A percentile compares a stretch with the other conserved stretches of the same genome.
These are phyloP conservation scores for Antedon mediterranea DNA, from an alignment of 53 echinoderm and acorn worm species.

Conservation along the genomic window DNA sequence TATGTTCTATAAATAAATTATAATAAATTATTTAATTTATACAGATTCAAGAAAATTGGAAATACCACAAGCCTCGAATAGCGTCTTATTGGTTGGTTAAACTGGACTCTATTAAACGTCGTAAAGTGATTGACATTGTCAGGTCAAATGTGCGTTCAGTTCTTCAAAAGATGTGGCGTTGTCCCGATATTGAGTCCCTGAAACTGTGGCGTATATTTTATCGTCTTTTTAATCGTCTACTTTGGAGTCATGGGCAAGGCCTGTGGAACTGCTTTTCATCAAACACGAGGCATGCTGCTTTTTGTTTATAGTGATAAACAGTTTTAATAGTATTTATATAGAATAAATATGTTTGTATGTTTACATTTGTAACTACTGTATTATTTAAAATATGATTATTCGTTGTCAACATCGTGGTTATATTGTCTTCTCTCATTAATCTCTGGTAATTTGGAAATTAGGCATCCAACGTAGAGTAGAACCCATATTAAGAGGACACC, in stretches of 20 bases:
- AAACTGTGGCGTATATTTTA: slow-evolving; percentile 63
- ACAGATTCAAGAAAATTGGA: slow-evolving; percentile 90
- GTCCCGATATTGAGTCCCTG: slow-evolving; percentile 50
- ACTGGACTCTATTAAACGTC: slow-evolving; percentile 87
- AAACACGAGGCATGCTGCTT: slow-evolving; percentile 54
- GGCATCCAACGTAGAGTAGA: too few relatives aligned
- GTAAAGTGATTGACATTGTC: slow-evolving; percentile 94
- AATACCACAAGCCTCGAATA: slow-evolving; percentile 98
- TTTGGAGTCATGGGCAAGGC: slow-evolving; percentile 96
- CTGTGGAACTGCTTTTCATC: slow-evolving; percentile 89
- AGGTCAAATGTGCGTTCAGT: slow-evolving; percentile 80
- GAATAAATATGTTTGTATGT: too few relatives aligned
- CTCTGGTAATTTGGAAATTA: too few relatives aligned
- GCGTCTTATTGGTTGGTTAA: slow-evolving; percentile 99
- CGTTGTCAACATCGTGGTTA: too few relatives aligned
- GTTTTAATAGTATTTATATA: too few relatives aligned
- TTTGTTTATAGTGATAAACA: too few relatives aligned
- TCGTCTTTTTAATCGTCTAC: slow-evolving; percentile 73
- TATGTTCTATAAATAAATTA: too few relatives aligned
- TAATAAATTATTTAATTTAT: not conserved
- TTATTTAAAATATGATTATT: not conserved
- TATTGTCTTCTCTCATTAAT: too few relatives aligned
- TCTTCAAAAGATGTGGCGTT: slow-evolving; percentile 61
- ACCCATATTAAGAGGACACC: too few relatives aligned
- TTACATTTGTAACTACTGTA: too few relatives aligned